phyloP scores from a whole-genome alignment of 2,797 vertebrate genomes.

The Helostoma temminkii region DNA sequence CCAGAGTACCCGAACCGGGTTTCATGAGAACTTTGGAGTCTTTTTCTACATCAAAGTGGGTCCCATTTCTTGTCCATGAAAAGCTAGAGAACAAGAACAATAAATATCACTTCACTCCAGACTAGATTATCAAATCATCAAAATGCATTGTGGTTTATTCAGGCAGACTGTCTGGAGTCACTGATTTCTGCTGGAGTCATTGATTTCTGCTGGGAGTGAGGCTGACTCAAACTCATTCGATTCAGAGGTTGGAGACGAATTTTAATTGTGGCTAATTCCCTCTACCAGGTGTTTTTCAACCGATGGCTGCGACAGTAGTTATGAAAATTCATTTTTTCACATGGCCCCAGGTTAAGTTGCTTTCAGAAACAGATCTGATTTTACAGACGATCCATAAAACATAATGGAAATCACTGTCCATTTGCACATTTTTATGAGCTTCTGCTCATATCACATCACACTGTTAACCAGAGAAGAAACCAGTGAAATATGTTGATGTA shows the following conservation, averaged over 20 bases:
- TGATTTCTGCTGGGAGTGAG: constrained; percentile 16
- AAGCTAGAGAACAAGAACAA: constrained; percentile 83
- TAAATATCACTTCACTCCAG: background rate
- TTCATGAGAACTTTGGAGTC: constrained; percentile 92
- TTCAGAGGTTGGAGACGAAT: constrained; percentile 6
- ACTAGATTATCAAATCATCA: background rate
- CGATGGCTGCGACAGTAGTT: constrained; percentile 51
- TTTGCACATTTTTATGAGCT: background rate
- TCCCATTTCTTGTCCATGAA: constrained; percentile 96
- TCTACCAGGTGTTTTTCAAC: constrained; percentile 50
- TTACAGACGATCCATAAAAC: constrained; percentile 3
- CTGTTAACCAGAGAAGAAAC: background rate
- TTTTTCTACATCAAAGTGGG: constrained; percentile 94
- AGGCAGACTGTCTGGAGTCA: constrained; percentile 5
- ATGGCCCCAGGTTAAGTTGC: constrained; percentile 27
- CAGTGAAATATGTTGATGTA: background rate
- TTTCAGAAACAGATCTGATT: constrained; percentile 26
- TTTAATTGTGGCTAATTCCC: constrained; percentile 29
- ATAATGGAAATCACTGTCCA: constrained; percentile 4
- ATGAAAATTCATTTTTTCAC: constrained; percentile 43
- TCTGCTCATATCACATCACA: background rate
- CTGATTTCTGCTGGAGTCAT: constrained; percentile 11
- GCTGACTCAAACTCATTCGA: constrained; percentile 9
- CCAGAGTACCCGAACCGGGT: constrained; percentile 91
- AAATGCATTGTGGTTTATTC: background rate